Evolutionary conservation across 1,140 invertebrate species (phyloP), one percentile per base, ranked within the genome.

Genomic region (Cheumatopsyche charites): DNA sequence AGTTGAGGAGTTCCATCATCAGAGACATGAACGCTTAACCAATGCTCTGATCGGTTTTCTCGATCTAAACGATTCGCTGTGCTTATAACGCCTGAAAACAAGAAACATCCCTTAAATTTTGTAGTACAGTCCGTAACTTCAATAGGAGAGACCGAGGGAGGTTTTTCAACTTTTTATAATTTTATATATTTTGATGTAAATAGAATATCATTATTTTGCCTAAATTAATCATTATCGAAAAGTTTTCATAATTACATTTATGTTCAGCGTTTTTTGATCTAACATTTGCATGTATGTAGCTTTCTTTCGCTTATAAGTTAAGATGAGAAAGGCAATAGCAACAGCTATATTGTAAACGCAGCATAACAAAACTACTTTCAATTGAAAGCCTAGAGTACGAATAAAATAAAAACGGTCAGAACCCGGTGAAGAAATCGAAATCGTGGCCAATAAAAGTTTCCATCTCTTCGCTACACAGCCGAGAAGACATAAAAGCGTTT

Each of bases 31-130:
- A 76, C 74, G 87, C 93, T 90, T 7, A 94, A 82, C 76, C 92
- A 88, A 80, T 94, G 92, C 75, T 93, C 89, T 0, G 89, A 84
- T 80, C 93, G 91, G 76, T 87, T 89, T 79, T 94, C 91, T 68
- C 93, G 86, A 79, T 96, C 94, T 58, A 95, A 82, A 78, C 89
- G 89, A 9, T 92, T 82, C 49, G 87, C 86, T 11, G 92, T 94
- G 41, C 85, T 89, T 70, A 94, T 90, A 42, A 91, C 78, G 73
- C 92, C 92, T 92, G 85, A 52, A 86, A 86, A 73, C 79, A 74
- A 70, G 77, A 69, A 41, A 12, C 45, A 52, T 23, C 21, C n/a
- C n/a, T n/a, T n/a, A n/a, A 62, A 62, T 25, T 62, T 62, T n/a
- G 15, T 26, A 62, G 15, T 19, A 23, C 15, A 15, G 25, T 26